Evolutionary conservation across 2,888 invertebrate species (phyloP).

Genomic region (Aleiodes testaceus): DNA sequence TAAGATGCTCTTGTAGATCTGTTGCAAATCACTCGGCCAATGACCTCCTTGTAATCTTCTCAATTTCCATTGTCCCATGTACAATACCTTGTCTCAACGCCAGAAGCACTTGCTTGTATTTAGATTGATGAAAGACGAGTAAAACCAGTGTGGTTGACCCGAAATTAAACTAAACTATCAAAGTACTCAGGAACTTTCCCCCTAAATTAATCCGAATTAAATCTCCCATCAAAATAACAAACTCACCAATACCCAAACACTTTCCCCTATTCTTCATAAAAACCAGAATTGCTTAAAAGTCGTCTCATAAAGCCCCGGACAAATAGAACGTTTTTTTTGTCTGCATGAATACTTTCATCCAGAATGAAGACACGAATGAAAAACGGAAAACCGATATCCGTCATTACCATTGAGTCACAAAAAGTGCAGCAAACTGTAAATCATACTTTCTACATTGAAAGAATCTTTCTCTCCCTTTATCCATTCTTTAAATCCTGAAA

Average conservation of each 20-base stretch:
- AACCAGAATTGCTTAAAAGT: no score
- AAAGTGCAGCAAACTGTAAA: conserved; percentile 7
- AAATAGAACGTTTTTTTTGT: no score
- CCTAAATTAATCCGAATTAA: background rate
- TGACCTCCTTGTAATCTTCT: conserved; percentile 6
- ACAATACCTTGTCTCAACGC: conserved; percentile 3
- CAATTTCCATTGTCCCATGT: conserved; percentile 11
- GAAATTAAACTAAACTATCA: no score
- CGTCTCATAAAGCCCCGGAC: no score
- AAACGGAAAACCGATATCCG: conserved; percentile 17
- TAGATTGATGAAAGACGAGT: conserved; percentile 15
- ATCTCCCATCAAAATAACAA: background rate
- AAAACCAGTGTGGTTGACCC: conserved; percentile 1
- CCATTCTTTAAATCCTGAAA: background rate
- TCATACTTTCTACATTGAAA: background rate
- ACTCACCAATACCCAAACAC: no score
- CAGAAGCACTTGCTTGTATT: conserved; percentile 11
- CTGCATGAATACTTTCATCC: background rate
- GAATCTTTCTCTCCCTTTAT: background rate
- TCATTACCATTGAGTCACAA: conserved; percentile 15
- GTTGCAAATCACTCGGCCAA: conserved; percentile 14
- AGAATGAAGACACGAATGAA: background rate
- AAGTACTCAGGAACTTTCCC: no score
- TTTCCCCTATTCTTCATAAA: no score
- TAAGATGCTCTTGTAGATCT: background rate